These are phyloP conservation scores for Eublepharis macularius DNA, from an alignment of 2,113 vertebrate species.

Conservation along the genomic window DNA sequence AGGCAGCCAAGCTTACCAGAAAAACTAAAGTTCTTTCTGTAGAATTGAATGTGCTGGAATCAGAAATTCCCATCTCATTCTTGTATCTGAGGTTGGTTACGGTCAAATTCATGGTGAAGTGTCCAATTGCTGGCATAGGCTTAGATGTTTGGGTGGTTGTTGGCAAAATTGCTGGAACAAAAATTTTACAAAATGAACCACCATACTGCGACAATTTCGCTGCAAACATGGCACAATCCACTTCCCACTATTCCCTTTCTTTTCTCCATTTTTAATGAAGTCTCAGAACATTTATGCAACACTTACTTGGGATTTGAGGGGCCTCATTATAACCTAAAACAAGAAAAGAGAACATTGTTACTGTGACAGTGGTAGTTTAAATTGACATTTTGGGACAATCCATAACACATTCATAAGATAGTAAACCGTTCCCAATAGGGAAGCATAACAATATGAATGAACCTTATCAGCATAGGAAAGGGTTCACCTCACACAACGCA, in stretches of 20 bases:
- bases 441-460: not conserved
- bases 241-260: not conserved
- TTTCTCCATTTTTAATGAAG: not conserved
- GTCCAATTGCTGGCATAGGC: not conserved
- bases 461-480: not conserved
- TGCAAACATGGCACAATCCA: too few relatives aligned
- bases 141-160: slow-evolving; percentile 1
- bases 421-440: not conserved
- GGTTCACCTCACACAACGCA: too few relatives aligned
- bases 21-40: slow-evolving; percentile 40
- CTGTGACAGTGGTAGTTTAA: too few relatives aligned
- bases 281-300: not conserved
- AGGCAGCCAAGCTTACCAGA: slow-evolving; percentile 35
- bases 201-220: not conserved
- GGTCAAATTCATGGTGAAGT: slow-evolving; percentile 63
- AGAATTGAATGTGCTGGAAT: slow-evolving; percentile 50
- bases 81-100: slow-evolving; percentile 45
- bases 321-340: not conserved
- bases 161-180: not conserved
- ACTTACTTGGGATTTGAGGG: not conserved
- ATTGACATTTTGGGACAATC: not conserved
- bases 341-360: not conserved
- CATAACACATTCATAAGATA: not conserved
- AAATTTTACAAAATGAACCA: not conserved
- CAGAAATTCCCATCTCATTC: slow-evolving; percentile 3